Evolutionary conservation across 2,113 vertebrate species (phyloP).

Genomic region (Leptocoma aspasia): DNA sequence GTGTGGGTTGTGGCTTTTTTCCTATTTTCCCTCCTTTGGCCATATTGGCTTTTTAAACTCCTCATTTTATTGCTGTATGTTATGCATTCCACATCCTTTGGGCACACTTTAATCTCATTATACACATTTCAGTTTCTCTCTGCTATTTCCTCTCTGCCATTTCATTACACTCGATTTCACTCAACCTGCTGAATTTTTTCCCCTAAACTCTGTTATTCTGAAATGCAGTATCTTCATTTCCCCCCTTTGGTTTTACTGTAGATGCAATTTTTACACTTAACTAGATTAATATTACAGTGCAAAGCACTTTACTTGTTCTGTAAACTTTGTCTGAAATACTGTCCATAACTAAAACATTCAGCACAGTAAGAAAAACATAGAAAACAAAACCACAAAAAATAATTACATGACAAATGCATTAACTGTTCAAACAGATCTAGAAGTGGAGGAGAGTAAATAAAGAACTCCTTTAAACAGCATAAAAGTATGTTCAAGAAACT

Average conservation of each 20-base stretch:
- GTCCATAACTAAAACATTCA: background rate
- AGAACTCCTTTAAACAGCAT: background rate
- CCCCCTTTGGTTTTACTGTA: background rate
- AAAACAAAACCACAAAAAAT: background rate
- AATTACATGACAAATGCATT: background rate
- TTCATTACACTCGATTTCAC: slow-evolving; percentile 13
- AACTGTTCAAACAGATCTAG: background rate
- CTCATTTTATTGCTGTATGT: background rate
- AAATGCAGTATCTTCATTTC: background rate
- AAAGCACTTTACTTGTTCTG: background rate
- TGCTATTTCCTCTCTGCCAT: slow-evolving; percentile 23
- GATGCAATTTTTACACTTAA: slow-evolving; percentile 43
- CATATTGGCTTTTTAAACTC: background rate
- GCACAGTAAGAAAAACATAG: background rate
- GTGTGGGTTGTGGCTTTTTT: background rate
- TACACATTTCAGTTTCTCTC: slow-evolving; percentile 6
- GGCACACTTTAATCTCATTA: slow-evolving; percentile 58
- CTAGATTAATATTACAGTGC: slow-evolving; percentile 29
- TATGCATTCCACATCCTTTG: slow-evolving; percentile 45
- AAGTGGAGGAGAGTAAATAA: background rate
- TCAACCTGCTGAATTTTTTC: background rate
- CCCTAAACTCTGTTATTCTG: slow-evolving; percentile 1
- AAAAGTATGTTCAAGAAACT: background rate
- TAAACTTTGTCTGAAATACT: background rate
- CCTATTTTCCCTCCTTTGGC: background rate